Conservation (phyloP, 2,113 vertebrate species). For the Charadrius vociferus region DNA sequence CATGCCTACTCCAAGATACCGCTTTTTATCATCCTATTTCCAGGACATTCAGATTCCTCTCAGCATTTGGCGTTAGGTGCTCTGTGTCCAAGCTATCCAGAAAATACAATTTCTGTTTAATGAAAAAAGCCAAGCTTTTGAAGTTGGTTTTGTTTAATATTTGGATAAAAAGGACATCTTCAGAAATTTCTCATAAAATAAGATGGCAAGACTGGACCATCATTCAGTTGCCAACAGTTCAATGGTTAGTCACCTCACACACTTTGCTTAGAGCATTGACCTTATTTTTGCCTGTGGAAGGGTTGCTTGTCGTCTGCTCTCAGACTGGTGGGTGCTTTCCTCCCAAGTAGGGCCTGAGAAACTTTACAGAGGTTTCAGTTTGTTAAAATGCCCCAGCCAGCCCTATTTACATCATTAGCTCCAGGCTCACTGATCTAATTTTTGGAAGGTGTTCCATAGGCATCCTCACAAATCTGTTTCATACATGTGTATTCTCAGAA, state of each 20-base stretch:
- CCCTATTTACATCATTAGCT: neutral
- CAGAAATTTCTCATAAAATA: neutral
- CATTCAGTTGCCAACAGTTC: neutral
- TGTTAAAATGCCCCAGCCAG: neutral
- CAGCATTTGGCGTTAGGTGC: neutral
- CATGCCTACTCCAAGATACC: neutral
- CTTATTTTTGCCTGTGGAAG: neutral
- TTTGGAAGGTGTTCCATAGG: neutral
- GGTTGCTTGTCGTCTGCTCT: neutral
- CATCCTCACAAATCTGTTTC: neutral
- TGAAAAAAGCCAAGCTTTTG: neutral
- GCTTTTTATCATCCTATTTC: neutral
- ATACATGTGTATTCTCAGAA: neutral
- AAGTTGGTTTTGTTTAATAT: neutral
- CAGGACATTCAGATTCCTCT: neutral
- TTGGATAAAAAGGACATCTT: neutral
- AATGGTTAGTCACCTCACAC: neutral
- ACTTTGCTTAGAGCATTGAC: neutral
- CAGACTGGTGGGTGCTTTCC: neutral
- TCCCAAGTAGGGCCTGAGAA: neutral
- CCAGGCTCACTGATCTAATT: neutral
- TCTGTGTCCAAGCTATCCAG: neutral
- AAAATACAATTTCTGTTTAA: neutral
- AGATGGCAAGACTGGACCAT: neutral
- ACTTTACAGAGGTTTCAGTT: neutral